phyloP scores from a whole-genome alignment of 2,888 invertebrate species.

The Digitonthophagus gazella region DNA sequence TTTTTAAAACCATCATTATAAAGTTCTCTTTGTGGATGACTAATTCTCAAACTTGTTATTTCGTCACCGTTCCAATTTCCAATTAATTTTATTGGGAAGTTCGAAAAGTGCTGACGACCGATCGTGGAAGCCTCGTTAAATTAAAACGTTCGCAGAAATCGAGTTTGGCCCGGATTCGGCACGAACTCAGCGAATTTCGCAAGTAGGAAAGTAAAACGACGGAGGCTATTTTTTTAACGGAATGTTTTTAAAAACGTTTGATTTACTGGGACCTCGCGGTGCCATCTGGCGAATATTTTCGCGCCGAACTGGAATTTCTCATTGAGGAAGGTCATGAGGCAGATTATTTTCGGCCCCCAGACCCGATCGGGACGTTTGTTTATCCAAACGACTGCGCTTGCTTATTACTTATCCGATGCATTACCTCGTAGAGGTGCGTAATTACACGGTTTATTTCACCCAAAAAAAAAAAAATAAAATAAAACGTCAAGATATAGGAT shows the following conservation, averaged over 20 bases:
- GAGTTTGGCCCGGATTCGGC: neutral
- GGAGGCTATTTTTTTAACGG: neutral
- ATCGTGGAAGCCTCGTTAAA: neutral
- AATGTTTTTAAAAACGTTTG: neutral
- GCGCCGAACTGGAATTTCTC: slow-evolving; percentile 12
- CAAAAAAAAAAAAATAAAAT: too few relatives aligned
- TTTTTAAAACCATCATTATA: too few relatives aligned
- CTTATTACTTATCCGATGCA: neutral
- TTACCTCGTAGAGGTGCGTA: neutral
- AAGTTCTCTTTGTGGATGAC: too few relatives aligned
- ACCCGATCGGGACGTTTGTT: slow-evolving; percentile 5
- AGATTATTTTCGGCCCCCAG: slow-evolving; percentile 1
- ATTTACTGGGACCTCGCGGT: neutral
- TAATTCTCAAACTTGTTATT: neutral
- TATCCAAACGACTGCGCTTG: neutral
- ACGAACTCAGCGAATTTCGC: neutral
- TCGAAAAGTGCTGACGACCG: neutral
- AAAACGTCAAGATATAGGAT: too few relatives aligned
- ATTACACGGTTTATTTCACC: too few relatives aligned
- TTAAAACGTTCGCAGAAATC: too few relatives aligned
- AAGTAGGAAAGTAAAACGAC: neutral
- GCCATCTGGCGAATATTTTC: neutral
- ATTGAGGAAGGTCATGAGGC: slow-evolving; percentile 14
- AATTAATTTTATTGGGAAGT: neutral
- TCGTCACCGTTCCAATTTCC: neutral